Conservation (phyloP, 2,113 vertebrate genomes). For the Seriola quinqueradiata region DNA sequence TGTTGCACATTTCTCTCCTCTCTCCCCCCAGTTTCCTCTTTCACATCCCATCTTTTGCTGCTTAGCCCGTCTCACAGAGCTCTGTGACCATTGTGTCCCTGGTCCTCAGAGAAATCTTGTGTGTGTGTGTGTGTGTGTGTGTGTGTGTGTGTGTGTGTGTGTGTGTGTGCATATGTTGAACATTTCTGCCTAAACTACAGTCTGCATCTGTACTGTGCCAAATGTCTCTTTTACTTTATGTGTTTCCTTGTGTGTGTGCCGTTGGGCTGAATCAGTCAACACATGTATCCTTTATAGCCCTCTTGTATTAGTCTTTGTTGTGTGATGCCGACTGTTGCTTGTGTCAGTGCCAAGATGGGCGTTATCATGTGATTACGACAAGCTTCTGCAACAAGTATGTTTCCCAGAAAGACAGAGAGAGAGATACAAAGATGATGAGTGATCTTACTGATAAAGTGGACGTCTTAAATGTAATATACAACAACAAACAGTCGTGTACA, state of each 20-base stretch:
- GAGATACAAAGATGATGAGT: not conserved
- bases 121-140: not conserved
- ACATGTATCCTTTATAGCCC: conserved; percentile 28
- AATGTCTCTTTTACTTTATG: not conserved
- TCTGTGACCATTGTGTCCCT: conserved; percentile 5
- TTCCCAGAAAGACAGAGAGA: not conserved
- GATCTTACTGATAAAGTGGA: conserved; percentile 27
- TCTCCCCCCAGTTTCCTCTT: not conserved
- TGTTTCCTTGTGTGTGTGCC: not conserved
- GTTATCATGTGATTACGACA: conserved; percentile 1
- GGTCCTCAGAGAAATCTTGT: conserved; percentile 18
- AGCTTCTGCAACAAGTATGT: conserved; percentile 36
- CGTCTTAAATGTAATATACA: conserved; percentile 17
- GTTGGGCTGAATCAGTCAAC: not conserved
- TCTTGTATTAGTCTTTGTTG: not conserved
- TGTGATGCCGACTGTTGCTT: conserved; percentile 1
- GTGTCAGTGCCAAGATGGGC: conserved; percentile 12
- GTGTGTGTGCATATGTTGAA: conserved; percentile 9
- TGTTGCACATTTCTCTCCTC: conserved; percentile 16
- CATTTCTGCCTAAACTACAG: conserved; percentile 17
- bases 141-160: not conserved
- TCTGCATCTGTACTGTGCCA: not conserved
- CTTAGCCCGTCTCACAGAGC: conserved; percentile 16
- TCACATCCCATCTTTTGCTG: conserved; percentile 32
- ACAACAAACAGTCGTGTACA: not conserved